Conservation (phyloP, 2,888 invertebrate species). For the Athrips mouffetella region DNA sequence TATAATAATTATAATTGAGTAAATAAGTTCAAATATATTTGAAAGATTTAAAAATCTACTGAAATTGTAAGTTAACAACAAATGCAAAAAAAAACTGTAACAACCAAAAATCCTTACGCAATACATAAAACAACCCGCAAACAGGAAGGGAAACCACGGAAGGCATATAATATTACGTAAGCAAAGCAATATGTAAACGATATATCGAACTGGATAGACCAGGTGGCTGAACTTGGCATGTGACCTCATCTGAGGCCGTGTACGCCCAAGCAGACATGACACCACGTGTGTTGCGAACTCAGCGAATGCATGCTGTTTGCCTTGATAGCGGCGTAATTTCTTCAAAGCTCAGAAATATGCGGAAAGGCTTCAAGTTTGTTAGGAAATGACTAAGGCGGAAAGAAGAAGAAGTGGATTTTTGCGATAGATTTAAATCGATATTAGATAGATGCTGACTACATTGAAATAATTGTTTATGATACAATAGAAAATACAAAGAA, state of each 20-base stretch:
- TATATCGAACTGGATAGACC: slow-evolving; percentile 21
- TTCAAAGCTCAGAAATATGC: background rate
- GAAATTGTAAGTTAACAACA: too few relatives aligned
- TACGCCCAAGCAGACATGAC: slow-evolving; percentile 7
- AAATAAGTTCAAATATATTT: too few relatives aligned
- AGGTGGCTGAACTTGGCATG: slow-evolving; percentile 27
- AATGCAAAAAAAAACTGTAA: too few relatives aligned
- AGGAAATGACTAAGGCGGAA: too few relatives aligned
- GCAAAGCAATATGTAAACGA: slow-evolving; percentile 5
- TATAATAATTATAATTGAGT: too few relatives aligned
- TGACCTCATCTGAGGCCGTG: slow-evolving; percentile 25
- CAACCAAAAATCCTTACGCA: background rate
- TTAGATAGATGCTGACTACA: too few relatives aligned
- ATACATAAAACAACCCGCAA: background rate
- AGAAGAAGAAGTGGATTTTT: too few relatives aligned
- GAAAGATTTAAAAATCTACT: too few relatives aligned
- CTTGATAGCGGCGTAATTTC: slow-evolving; percentile 2
- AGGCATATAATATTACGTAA: slow-evolving; percentile 14
- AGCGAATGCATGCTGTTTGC: slow-evolving; percentile 7
- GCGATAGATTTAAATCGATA: too few relatives aligned
- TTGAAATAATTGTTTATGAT: too few relatives aligned
- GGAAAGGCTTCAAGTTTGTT: background rate
- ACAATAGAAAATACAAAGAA: too few relatives aligned
- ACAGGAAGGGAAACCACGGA: slow-evolving; percentile 22
- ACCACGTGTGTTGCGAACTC: slow-evolving; percentile 21